Conservation (phyloP, 1,140 invertebrate genomes). For the Elymnias hypermnestra region DNA sequence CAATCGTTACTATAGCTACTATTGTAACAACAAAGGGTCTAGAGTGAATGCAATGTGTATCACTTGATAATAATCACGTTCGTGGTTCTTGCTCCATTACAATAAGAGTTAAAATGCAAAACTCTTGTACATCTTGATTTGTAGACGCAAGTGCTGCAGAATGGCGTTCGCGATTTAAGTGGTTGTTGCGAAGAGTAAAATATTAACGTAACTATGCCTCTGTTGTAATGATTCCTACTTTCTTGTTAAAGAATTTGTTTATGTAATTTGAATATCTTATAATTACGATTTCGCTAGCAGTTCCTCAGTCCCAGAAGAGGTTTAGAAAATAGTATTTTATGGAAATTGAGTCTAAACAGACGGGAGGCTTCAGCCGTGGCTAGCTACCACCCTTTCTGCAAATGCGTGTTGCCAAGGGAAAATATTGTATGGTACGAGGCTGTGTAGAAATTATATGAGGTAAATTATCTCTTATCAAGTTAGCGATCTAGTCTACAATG, state of each 20-base stretch:
- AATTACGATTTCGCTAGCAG: background rate
- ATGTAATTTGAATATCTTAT: no score
- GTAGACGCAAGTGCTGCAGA: background rate
- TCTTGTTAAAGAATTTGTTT: no score
- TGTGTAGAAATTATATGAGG: no score
- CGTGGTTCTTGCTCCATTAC: background rate
- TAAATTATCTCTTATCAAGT: no score
- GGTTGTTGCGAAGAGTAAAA: slow-evolving; percentile 15
- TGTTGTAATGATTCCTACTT: slow-evolving; percentile 8
- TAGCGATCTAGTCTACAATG: no score
- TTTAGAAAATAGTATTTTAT: no score
- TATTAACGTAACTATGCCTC: slow-evolving; percentile 9
- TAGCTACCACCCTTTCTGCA: no score
- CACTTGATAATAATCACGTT: background rate
- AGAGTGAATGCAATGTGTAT: slow-evolving; percentile 1
- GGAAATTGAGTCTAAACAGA: no score
- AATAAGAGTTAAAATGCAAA: background rate
- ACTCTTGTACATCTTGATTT: background rate
- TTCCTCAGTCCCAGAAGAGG: background rate
- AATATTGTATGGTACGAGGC: no score
- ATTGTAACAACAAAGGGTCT: slow-evolving; percentile 39
- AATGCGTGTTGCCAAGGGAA: no score
- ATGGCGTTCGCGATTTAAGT: slow-evolving; percentile 8
- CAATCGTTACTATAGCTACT: slow-evolving; percentile 31
- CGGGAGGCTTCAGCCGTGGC: no score